These are phyloP conservation scores for Autographa gamma DNA, from an alignment of 2,888 invertebrate genomes.

Conservation along the genomic window DNA sequence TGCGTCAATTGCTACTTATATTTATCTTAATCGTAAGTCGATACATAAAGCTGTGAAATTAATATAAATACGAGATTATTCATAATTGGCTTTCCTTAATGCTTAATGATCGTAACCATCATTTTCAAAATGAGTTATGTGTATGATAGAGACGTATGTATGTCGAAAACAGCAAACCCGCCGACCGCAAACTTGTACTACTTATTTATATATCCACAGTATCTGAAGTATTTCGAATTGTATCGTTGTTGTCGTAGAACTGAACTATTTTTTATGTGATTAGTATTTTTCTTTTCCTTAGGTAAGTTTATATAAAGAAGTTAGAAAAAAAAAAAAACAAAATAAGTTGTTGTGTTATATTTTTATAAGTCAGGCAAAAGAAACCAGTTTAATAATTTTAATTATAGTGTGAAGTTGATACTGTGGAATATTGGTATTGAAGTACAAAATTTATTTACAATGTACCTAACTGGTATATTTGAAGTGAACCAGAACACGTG, in stretches of 20 bases:
- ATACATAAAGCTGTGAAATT: conserved; percentile 68
- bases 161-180: conserved; percentile 79
- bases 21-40: conserved; percentile 61
- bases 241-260: neutral
- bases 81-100: conserved; percentile 76
- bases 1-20: conserved; percentile 63
- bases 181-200: conserved; percentile 69
- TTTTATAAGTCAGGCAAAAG: neutral
- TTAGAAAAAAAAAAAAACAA: neutral
- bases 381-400: neutral
- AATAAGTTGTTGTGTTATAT: neutral
- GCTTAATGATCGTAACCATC: conserved; percentile 80
- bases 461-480: conserved; percentile 6
- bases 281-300: neutral
- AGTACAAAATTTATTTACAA: neutral
- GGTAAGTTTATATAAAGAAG: neutral
- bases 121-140: conserved; percentile 74
- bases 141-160: conserved; percentile 76
- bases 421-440: conserved; percentile 28
- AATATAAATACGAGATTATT: conserved; percentile 28
- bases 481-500: conserved; percentile 10
- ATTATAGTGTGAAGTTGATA: conserved; percentile 17
- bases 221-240: conserved; percentile 3
- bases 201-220: conserved; percentile 35
- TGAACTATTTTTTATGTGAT: neutral